A percentile compares a stretch with the other conserved stretches of the same genome.
These are phyloP conservation scores for Phthorimaea operculella DNA, from an alignment of 1,140 invertebrate species.

Conservation along the genomic window DNA sequence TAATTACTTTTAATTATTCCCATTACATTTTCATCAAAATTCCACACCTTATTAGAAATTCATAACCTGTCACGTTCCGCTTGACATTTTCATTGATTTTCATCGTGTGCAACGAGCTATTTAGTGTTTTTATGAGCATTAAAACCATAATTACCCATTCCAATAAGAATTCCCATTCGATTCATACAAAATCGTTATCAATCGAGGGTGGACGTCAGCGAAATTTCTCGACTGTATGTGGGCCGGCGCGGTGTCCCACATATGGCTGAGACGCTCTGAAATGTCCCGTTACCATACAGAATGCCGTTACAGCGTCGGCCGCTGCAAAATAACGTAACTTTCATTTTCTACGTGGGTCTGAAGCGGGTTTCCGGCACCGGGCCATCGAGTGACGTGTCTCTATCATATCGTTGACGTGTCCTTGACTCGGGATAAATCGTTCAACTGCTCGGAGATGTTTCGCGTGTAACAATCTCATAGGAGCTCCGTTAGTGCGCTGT, in stretches of 20 bases:
- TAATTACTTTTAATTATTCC: neutral
- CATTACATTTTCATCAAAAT: neutral
- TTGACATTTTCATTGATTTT: neutral
- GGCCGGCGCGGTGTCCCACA: constrained; percentile 42
- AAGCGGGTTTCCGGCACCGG: constrained; percentile 7
- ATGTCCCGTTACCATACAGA: constrained; percentile 30
- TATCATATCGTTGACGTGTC: constrained; percentile 34
- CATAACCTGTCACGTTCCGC: constrained; percentile 2
- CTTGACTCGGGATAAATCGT: constrained; percentile 14
- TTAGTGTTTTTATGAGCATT: no score
- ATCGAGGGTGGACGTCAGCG: constrained; percentile 19
- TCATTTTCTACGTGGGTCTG: neutral
- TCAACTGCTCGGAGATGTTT: neutral
- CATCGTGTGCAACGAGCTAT: no score
- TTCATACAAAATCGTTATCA: constrained; percentile 10
- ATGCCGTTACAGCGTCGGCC: constrained; percentile 21
- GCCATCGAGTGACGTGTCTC: constrained; percentile 43
- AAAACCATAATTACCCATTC: neutral
- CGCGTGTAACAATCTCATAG: neutral
- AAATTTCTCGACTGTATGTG: constrained; percentile 44
- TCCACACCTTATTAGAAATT: neutral
- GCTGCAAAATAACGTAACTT: constrained; percentile 18
- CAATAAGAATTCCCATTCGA: neutral
- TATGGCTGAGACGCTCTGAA: constrained; percentile 10
- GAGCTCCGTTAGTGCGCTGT: no score